Evolutionary conservation across 2,113 vertebrate genomes (phyloP), one percentile per base, ranked within the genome.

Genomic region (Pandion haliaetus): DNA sequence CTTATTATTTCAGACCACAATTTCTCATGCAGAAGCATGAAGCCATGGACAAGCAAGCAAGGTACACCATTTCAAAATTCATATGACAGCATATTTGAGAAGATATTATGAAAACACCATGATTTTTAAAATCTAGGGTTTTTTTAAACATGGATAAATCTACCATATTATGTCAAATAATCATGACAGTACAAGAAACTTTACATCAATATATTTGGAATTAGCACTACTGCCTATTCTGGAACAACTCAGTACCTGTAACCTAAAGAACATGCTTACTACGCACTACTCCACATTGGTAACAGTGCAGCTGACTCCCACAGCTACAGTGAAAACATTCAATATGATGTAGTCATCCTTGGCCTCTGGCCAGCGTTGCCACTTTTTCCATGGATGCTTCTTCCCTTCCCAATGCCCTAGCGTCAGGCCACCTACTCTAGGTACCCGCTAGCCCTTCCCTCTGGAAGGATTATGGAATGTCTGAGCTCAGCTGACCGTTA

Each of bases 351-450:
- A 13, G 50, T n/a, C 24, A 47, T 6, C 54, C 18, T 25, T 25
- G 18, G 15, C 47, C 25, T 29, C 55, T 26, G 12, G 17, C 2
- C 29, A 62, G 17, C 0, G 0, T 12, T 55, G 24, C 6, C 1
- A 0, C 17, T 59, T 72, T 63, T 69, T 63, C 15, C 50, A 28
- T 54, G 52, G 52, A 29, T 10, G 52, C 52, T 29, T 54, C 26
- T 54, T 54, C 52, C 52, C 52, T 54, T 54, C 52, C 26, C 52
- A 54, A 17, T 9, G 52, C 52, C 52, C 52, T 17, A 54, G 52
- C 16, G 3, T 17, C 52, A 17, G 9, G 26, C 26, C 26, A 17
- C 52, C 52, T 54, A 54, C 8, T 54, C 26, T 54, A 54, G 52
- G 26, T 54, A 54, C 26, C 52, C 29, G 52, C 9, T 25, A 28